phyloP scores from a whole-genome alignment of 2,797 vertebrate species.

The Siniperca obscura region DNA sequence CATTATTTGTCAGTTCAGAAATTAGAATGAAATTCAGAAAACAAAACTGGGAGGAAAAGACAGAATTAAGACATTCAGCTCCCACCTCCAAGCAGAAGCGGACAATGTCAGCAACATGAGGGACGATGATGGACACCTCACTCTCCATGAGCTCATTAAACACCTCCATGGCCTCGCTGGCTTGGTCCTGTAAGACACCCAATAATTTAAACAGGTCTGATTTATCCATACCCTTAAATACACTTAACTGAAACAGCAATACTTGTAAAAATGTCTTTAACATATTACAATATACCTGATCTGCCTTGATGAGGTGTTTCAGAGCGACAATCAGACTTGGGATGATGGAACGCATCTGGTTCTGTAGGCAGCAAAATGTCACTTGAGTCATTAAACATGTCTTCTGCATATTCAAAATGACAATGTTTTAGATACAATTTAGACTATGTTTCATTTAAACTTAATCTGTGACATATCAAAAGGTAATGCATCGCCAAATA shows the following conservation, averaged over 20 bases:
- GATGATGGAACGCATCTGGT: constrained; percentile 86
- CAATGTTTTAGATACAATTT: background rate
- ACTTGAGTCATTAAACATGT: background rate
- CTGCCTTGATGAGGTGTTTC: constrained; percentile 86
- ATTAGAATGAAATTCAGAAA: background rate
- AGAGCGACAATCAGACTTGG: constrained; percentile 88
- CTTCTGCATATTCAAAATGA: background rate
- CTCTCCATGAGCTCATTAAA: constrained; percentile 93
- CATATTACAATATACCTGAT: constrained; percentile 83
- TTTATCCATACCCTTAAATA: background rate
- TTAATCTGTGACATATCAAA: background rate
- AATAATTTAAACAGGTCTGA: background rate
- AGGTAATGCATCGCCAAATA: background rate
- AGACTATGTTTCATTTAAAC: background rate
- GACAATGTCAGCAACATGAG: constrained; percentile 88
- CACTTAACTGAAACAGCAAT: background rate
- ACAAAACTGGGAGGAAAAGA: background rate
- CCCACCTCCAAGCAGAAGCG: constrained; percentile 90
- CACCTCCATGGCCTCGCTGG: constrained; percentile 91
- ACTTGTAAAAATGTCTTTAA: background rate
- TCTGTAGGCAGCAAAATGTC: constrained; percentile 75
- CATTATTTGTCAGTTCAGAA: background rate
- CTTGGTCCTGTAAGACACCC: constrained; percentile 82
- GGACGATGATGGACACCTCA: constrained; percentile 89
- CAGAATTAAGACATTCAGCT: background rate